Evolutionary conservation across 1,140 invertebrate genomes (phyloP).

Genomic region (Odontomachus brunneus): DNA sequence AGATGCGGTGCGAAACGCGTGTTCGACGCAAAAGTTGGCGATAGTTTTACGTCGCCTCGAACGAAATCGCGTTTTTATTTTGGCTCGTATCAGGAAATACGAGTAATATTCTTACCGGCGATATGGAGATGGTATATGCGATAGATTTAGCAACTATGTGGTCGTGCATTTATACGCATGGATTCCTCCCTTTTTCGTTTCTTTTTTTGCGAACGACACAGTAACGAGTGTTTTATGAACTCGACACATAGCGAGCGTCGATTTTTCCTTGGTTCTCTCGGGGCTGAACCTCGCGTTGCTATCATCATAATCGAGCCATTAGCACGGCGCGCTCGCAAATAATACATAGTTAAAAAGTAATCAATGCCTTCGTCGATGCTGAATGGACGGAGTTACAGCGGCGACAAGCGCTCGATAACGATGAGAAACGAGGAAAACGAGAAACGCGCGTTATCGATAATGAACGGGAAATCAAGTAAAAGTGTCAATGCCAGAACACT

Average conservation of each 20-base stretch:
- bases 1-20: conserved; percentile 55
- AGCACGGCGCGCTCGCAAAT: not conserved
- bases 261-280: not conserved
- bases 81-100: too few species aligned
- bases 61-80: too few species aligned
- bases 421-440: not conserved
- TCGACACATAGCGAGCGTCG: not conserved
- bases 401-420: conserved; percentile 36
- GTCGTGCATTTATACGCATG: not conserved
- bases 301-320: conserved; percentile 4
- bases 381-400: not conserved
- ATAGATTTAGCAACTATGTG: too few species aligned
- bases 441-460: not conserved
- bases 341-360: conserved; percentile 19
- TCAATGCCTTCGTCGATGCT: not conserved
- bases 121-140: too few species aligned
- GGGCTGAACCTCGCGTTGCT: not conserved
- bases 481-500: too few species aligned
- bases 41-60: too few species aligned
- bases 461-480: not conserved
- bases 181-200: conserved; percentile 32
- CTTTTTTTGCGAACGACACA: conserved; percentile 36
- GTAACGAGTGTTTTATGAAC: conserved; percentile 1
- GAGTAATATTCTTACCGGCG: too few species aligned
- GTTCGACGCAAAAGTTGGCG: too few species aligned